Conservation (phyloP, 1,140 invertebrate species). For the Nephotettix cincticeps region DNA sequence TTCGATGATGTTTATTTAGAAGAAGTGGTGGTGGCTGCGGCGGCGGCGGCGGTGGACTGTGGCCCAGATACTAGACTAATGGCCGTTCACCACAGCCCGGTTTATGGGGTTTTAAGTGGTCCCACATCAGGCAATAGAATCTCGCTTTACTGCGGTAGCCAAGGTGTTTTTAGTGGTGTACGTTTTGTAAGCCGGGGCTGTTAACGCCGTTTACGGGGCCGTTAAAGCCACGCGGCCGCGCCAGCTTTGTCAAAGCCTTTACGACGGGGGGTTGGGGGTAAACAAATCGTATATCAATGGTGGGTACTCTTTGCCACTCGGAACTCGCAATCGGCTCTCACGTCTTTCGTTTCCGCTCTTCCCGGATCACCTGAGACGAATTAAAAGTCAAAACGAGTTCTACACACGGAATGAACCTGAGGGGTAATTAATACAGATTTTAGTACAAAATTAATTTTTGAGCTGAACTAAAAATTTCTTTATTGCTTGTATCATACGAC, state of each 20-base stretch:
- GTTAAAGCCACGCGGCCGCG: constrained; percentile 17
- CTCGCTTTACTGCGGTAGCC: constrained; percentile 18
- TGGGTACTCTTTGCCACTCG: too few relatives aligned
- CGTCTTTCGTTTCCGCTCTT: too few relatives aligned
- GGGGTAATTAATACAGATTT: too few relatives aligned
- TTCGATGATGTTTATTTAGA: too few relatives aligned
- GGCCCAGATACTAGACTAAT: constrained; percentile 1
- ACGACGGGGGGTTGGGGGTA: background rate
- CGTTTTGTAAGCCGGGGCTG: constrained; percentile 22
- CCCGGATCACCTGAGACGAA: too few relatives aligned
- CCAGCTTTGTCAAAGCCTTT: constrained; percentile 18
- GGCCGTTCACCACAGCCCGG: constrained; percentile 3
- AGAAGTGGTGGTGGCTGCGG: too few relatives aligned
- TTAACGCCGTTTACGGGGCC: constrained; percentile 24
- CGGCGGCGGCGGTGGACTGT: background rate
- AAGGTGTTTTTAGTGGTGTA: constrained; percentile 23
- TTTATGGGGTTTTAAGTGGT: constrained; percentile 31
- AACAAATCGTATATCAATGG: constrained; percentile 21
- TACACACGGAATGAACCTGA: too few relatives aligned
- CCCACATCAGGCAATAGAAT: constrained; percentile 25
- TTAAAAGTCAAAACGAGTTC: too few relatives aligned
- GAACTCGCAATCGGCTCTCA: too few relatives aligned
- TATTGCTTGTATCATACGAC: too few relatives aligned
- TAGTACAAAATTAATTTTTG: too few relatives aligned
- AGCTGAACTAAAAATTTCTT: too few relatives aligned